Conservation (phyloP, 2,113 vertebrate species). For the Rhodinocichla rosea region DNA sequence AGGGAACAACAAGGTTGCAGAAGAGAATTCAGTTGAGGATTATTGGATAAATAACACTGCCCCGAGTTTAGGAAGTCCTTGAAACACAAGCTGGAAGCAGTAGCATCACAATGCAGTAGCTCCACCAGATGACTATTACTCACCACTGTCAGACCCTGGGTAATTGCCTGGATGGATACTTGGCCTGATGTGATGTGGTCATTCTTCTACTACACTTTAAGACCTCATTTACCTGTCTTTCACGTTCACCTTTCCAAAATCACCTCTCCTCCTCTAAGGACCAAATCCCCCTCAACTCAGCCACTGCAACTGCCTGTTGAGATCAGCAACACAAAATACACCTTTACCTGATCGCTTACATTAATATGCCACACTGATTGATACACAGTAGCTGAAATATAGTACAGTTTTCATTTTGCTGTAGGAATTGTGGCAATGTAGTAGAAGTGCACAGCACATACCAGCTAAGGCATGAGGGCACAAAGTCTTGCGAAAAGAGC, state of each 20-base stretch:
- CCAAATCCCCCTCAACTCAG: not conserved
- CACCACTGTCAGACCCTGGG: not conserved
- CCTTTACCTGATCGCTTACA: not conserved
- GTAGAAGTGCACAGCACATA: not conserved
- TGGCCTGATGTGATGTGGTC: not conserved
- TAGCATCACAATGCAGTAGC: not conserved
- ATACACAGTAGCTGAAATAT: fast-evolving
- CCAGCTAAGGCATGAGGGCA: fast-evolving
- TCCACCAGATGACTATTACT: not conserved
- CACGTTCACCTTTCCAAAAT: not conserved
- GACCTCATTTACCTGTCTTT: not conserved
- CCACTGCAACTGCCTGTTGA: not conserved
- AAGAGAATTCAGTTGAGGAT: not conserved
- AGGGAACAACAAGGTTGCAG: not conserved
- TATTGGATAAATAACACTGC: not conserved
- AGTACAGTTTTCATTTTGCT: not conserved
- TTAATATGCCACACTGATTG: fast-evolving
- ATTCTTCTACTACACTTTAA: not conserved
- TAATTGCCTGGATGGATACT: not conserved
- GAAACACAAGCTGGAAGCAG: not conserved
- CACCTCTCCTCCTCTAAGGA: not conserved
- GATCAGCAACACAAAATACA: not conserved
- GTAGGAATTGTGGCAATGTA: not conserved
- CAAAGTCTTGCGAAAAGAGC: not conserved
- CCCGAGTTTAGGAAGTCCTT: not conserved